Evolutionary conservation across 2,113 vertebrate genomes (phyloP).

Genomic region (Saguinus imperator): DNA sequence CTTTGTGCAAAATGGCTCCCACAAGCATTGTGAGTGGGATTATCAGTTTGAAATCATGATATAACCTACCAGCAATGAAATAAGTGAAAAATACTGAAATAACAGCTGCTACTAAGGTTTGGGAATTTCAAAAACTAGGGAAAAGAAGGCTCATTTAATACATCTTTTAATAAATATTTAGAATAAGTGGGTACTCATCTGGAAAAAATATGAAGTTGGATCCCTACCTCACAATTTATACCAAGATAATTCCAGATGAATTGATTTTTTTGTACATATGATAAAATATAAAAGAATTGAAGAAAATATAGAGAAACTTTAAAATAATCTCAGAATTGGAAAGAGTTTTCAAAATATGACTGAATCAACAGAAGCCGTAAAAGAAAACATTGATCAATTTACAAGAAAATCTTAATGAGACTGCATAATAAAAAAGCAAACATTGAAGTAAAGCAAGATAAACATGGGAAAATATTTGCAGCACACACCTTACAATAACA

Average conservation of each 20-base stretch:
- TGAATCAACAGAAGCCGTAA: background rate
- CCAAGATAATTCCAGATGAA: conserved; percentile 8
- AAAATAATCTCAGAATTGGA: background rate
- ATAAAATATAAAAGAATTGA: background rate
- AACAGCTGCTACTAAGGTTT: background rate
- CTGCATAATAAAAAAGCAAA: background rate
- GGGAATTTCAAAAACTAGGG: background rate
- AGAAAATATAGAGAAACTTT: background rate
- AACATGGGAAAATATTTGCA: background rate
- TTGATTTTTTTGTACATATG: background rate
- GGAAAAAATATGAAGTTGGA: background rate
- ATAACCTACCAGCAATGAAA: background rate
- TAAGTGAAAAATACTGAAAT: background rate
- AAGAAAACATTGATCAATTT: background rate
- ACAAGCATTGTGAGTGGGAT: background rate
- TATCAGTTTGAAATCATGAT: background rate
- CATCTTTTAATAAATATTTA: background rate
- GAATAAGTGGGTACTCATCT: background rate
- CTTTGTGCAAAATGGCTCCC: background rate
- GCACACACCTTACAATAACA: background rate
- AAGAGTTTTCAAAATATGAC: conserved; percentile 21
- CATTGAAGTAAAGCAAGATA: background rate
- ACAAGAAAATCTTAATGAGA: background rate
- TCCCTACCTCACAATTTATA: background rate
- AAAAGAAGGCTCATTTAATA: background rate